Evolutionary conservation across 2,888 invertebrate genomes (phyloP), one percentile per base, ranked within the genome.

Genomic region (Aelia acuminata): DNA sequence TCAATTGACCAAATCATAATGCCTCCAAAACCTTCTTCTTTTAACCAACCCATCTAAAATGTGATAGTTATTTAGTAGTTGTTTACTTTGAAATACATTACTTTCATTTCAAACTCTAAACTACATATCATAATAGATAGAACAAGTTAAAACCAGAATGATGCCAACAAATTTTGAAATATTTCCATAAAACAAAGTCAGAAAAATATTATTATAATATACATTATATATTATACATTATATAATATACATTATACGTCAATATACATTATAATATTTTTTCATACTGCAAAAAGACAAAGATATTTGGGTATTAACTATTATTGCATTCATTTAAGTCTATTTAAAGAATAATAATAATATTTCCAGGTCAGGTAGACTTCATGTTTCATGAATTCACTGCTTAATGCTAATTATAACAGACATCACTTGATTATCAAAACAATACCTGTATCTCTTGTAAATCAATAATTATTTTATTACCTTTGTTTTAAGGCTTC

Each of bases 1-100:
- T 98, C 98, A 47, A 98, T 94, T 0, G 98, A 98, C 98, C 98
- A 98, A 86, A 98, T 96, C 97, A 98, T 98, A 88, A 98, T 97
- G 35, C 98, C 98, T 70, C 98, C 98, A 90, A 97, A 97, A 47
- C 97, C 98, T 94, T 97, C 97, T 91, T 97, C 97, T 92, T 97
- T 97, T 89, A 98, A 93, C 98, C 98, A 98, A 89, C 96, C 95
- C 95, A 97, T 97, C 97, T 98, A 92, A 3, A 91, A 91, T 87
- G 13, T 15, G 13, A 26, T 57, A 84, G 90, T 49, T 47, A 85
- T 53, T 49, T 49, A 49, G 49, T 20, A 49, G 49, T 20, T 49
- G 20, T 49, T 49, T 53, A n/a, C n/a, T 8, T 18, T n/a, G 22
- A 22, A 7, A 10, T 43, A 43, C n/a, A 22, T 20, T 50, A 53